phyloP scores from a whole-genome alignment of 2,888 invertebrate genomes.

The Clostera curtula region DNA sequence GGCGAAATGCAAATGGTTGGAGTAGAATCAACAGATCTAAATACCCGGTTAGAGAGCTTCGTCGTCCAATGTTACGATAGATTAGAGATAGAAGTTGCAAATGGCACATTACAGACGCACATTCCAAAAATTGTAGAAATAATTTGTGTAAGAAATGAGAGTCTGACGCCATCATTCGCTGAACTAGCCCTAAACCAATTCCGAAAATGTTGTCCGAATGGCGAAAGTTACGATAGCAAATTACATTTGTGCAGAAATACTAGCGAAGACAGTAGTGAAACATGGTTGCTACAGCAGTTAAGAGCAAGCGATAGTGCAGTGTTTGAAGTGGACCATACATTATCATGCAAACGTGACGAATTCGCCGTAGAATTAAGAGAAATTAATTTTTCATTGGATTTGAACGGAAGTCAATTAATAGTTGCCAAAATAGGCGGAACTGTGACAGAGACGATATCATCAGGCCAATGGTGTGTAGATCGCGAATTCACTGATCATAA shows the following conservation, averaged over 20 bases:
- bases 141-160: slow-evolving; percentile 37
- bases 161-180: slow-evolving; percentile 19
- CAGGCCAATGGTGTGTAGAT: slow-evolving; percentile 64
- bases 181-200: slow-evolving; percentile 36
- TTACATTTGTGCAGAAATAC: slow-evolving; percentile 43
- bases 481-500: slow-evolving; percentile 26
- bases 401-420: slow-evolving; percentile 40
- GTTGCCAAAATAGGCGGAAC: slow-evolving; percentile 25
- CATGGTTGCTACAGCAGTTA: slow-evolving; percentile 34
- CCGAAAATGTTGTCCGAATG: slow-evolving; percentile 56
- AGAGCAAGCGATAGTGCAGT: slow-evolving; percentile 29
- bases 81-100: slow-evolving; percentile 40
- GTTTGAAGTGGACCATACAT: slow-evolving; percentile 44
- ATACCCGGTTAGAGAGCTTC: slow-evolving; percentile 18
- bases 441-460: slow-evolving; percentile 20
- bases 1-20: slow-evolving; percentile 29
- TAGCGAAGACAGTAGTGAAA: slow-evolving; percentile 24
- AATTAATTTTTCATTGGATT: slow-evolving; percentile 31
- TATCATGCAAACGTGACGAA: slow-evolving; percentile 48
- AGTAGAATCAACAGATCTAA: slow-evolving; percentile 22
- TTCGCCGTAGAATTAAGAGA: slow-evolving; percentile 47
- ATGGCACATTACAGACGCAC: slow-evolving; percentile 35
- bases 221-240: slow-evolving; percentile 45
- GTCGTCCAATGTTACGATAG: slow-evolving; percentile 46
- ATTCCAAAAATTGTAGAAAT: slow-evolving; percentile 49